A percentile compares a stretch with the other conserved stretches of the same genome.
Evolutionary conservation across 2,888 invertebrate species (phyloP).

Genomic region (Oscheius sp.): DNA sequence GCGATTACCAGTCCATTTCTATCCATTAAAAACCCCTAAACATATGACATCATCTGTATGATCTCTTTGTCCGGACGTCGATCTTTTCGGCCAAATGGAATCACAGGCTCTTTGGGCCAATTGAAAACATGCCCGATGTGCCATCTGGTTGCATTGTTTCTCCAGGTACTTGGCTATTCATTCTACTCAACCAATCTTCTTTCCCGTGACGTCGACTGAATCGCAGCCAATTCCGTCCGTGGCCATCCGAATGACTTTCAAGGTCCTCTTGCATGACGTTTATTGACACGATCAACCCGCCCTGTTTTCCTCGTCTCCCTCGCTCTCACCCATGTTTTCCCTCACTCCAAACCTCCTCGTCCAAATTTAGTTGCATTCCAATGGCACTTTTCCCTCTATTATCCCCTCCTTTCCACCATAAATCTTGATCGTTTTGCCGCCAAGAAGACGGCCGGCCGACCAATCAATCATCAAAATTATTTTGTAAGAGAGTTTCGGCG

Average conservation of each 20-base stretch:
- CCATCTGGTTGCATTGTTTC: slow-evolving; percentile 25
- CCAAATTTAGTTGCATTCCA: slow-evolving; percentile 4
- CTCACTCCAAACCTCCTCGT: not conserved
- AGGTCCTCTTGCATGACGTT: not conserved
- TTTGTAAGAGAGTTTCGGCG: not conserved
- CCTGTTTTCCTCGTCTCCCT: not conserved
- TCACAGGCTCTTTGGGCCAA: too few species aligned
- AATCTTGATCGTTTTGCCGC: too few species aligned
- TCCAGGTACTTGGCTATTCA: slow-evolving; percentile 6
- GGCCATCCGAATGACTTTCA: not conserved
- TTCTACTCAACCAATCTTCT: not conserved
- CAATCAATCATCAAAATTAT: not conserved
- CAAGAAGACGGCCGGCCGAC: not conserved
- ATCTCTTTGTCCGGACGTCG: not conserved
- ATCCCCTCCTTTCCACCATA: not conserved
- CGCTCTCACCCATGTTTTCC: not conserved
- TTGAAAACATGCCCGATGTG: too few species aligned
- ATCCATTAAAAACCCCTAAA: not conserved
- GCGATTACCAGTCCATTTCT: not conserved
- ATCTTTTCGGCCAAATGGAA: not conserved
- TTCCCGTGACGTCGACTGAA: slow-evolving; percentile 1
- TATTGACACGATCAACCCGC: not conserved
- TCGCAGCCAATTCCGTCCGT: slow-evolving; percentile 13
- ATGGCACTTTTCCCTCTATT: not conserved
- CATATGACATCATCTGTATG: not conserved